Percentiles rank a stretch among this genome's conserved stretches.
Conservation (phyloP, 2,113 vertebrate species). For the Pseudorasbora parva region DNA sequence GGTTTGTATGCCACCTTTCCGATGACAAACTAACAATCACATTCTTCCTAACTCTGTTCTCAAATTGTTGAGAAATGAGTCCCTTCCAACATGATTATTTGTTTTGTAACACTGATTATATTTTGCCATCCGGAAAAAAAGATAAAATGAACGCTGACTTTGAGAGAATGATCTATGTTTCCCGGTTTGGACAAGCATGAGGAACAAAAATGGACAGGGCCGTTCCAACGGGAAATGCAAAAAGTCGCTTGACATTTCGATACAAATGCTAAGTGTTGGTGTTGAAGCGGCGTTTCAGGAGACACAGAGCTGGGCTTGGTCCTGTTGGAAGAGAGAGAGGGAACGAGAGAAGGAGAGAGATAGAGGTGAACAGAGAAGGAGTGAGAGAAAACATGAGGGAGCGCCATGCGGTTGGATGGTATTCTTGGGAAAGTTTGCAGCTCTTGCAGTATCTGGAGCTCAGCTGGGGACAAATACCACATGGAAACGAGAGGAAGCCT, state of each 20-base stretch:
- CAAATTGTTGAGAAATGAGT: background rate
- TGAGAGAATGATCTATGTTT: background rate
- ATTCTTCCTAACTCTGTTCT: slow-evolving; percentile 1
- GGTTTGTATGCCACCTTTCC: background rate
- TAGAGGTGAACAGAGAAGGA: slow-evolving; percentile 29
- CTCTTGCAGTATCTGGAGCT: slow-evolving; percentile 75
- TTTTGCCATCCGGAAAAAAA: background rate
- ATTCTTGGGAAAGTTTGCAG: slow-evolving; percentile 84
- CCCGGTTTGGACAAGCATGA: slow-evolving; percentile 28
- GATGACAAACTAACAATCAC: background rate
- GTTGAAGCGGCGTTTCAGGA: slow-evolving; percentile 37
- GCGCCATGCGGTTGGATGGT: slow-evolving; percentile 74
- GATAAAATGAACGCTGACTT: background rate
- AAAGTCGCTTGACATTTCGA: slow-evolving; percentile 57
- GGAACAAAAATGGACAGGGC: slow-evolving; percentile 16
- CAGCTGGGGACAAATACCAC: slow-evolving; percentile 82
- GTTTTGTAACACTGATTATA: background rate
- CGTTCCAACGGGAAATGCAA: slow-evolving; percentile 41
- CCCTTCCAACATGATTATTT: background rate
- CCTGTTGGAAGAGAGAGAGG: slow-evolving; percentile 16
- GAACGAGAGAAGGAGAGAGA: slow-evolving; percentile 17
- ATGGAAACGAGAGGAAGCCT: slow-evolving; percentile 78
- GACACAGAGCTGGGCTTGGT: background rate
- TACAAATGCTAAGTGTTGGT: slow-evolving; percentile 56
- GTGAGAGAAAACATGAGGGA: slow-evolving; percentile 51